A percentile compares a stretch with the other conserved stretches of the same genome.
phyloP scores from a whole-genome alignment of 2,888 invertebrate species.

The Apoda limacodes region DNA sequence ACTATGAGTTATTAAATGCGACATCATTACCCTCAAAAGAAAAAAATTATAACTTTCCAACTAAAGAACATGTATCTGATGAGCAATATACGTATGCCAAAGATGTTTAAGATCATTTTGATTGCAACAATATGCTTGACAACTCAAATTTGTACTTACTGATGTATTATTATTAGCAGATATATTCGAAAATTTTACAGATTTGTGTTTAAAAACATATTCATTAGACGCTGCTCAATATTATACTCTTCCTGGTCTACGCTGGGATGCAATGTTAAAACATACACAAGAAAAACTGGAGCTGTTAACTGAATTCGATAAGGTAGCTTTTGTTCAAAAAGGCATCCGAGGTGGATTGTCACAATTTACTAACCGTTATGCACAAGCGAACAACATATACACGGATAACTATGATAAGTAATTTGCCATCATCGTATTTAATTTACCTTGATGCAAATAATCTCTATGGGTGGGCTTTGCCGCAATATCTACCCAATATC shows the following conservation, averaged over 20 bases:
- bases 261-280: conserved; percentile 24
- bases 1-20: too few relatives aligned
- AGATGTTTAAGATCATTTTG: conserved; percentile 24
- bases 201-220: conserved; percentile 23
- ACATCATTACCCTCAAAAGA: too few relatives aligned
- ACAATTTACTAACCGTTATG: conserved; percentile 22
- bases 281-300: conserved; percentile 17
- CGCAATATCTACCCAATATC: too few relatives aligned
- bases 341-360: conserved; percentile 20
- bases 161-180: conserved; percentile 28
- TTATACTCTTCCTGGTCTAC: conserved; percentile 22
- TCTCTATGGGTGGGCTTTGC: too few relatives aligned
- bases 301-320: conserved; percentile 17
- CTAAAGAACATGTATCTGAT: conserved; percentile 1
- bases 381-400: conserved; percentile 28
- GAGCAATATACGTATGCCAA: conserved; percentile 16
- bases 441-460: too few relatives aligned
- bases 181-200: conserved; percentile 30
- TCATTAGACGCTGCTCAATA: conserved; percentile 20
- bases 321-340: conserved; percentile 15
- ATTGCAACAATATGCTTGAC: conserved; percentile 21
- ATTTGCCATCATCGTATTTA: too few relatives aligned
- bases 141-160: conserved; percentile 28
- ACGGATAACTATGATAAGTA: conserved; percentile 21
- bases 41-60: too few relatives aligned